These are phyloP conservation scores for Xestia xanthographa DNA, from an alignment of 2,888 invertebrate species.

Conservation along the genomic window DNA sequence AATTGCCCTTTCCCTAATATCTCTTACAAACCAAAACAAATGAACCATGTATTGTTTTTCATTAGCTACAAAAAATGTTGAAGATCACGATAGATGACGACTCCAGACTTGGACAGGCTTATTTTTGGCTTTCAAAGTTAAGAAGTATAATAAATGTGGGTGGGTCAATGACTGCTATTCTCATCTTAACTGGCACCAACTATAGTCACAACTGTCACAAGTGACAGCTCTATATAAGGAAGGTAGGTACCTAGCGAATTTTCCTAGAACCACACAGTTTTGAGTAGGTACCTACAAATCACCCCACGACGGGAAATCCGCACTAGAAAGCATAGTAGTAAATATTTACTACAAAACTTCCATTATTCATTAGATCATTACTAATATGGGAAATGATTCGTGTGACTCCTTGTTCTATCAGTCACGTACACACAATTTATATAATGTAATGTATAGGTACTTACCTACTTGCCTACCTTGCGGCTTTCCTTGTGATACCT, in stretches of 20 bases:
- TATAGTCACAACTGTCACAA: no score
- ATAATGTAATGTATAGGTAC: background rate
- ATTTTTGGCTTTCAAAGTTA: no score
- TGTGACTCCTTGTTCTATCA: conserved; percentile 20
- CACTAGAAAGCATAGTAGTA: conserved; percentile 26
- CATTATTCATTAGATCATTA: conserved; percentile 36
- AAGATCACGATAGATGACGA: no score
- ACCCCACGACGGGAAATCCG: conserved; percentile 35
- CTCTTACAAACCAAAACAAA: no score
- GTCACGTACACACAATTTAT: conserved; percentile 45
- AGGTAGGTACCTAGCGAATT: background rate
- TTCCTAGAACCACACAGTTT: conserved; percentile 29
- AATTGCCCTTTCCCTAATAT: no score
- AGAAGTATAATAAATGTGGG: no score
- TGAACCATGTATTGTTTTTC: no score
- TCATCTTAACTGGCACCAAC: no score
- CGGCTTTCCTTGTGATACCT: conserved; percentile 33
- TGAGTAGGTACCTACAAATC: conserved; percentile 14
- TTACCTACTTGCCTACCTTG: background rate
- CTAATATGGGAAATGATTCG: conserved; percentile 3
- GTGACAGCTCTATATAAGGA: conserved; percentile 18
- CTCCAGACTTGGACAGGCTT: no score
- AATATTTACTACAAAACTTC: conserved; percentile 47
- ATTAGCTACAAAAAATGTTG: no score
- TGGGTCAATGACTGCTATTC: no score